phyloP scores from a whole-genome alignment of 2,797 vertebrate genomes.

The Crypturellus tataupa region DNA sequence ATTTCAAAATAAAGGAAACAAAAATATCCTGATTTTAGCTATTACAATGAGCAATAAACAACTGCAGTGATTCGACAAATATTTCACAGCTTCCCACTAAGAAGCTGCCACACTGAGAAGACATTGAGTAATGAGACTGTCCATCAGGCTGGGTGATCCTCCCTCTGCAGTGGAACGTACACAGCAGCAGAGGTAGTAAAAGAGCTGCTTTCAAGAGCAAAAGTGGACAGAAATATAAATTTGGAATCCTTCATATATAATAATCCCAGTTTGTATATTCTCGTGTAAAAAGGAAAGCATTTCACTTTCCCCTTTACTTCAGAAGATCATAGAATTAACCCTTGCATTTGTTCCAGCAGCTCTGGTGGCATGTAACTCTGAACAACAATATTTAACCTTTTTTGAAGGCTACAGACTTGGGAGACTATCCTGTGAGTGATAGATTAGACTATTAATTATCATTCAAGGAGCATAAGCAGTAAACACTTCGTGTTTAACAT shows the following conservation, averaged over 20 bases:
- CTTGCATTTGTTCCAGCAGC: neutral
- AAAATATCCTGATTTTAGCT: neutral
- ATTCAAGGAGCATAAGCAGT: slow-evolving; percentile 8
- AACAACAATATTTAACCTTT: neutral
- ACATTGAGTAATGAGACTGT: neutral
- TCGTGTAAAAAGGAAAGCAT: neutral
- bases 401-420: neutral
- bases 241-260: neutral
- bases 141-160: neutral
- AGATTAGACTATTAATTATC: neutral
- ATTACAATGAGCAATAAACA: neutral
- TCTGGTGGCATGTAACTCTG: neutral
- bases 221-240: neutral
- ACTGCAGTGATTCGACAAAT: neutral
- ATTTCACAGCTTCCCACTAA: neutral
- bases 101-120: neutral
- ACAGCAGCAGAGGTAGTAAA: neutral
- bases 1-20: neutral
- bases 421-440: neutral
- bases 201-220: neutral
- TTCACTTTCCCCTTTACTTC: neutral
- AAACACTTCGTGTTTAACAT: neutral
- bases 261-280: neutral
- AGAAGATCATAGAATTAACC: neutral
- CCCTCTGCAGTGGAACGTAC: neutral